A percentile compares a stretch with the other conserved stretches of the same genome.
Conservation (phyloP, 2,113 vertebrate species). For the Hemibates koningsi region DNA sequence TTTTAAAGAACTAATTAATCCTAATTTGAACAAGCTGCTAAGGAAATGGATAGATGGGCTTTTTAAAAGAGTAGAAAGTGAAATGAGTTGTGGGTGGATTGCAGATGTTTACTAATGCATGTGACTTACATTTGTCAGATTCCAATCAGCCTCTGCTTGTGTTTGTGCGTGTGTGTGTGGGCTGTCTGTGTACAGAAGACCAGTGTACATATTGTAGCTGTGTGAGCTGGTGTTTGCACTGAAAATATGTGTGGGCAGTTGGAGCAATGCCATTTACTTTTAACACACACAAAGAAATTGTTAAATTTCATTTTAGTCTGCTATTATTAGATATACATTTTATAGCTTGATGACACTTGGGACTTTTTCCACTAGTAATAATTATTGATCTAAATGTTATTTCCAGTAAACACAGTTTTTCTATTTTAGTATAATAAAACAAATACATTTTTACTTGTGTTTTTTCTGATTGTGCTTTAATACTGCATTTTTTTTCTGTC, state of each 20-base stretch:
- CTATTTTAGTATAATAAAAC: not conserved
- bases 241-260: not conserved
- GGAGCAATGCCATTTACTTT: not conserved
- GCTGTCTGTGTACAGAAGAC: slow-evolving; percentile 37
- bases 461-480: not conserved
- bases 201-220: slow-evolving; percentile 6
- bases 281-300: not conserved
- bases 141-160: slow-evolving; percentile 41
- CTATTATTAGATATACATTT: not conserved
- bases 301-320: not conserved
- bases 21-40: not conserved
- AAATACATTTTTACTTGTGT: not conserved
- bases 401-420: not conserved
- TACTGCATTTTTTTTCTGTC: not conserved
- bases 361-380: not conserved
- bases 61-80: not conserved
- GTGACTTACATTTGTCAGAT: slow-evolving; percentile 50
- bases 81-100: slow-evolving; percentile 32
- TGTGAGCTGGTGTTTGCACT: slow-evolving; percentile 10
- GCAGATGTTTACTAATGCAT: slow-evolving; percentile 43
- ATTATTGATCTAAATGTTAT: not conserved
- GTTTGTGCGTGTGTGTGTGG: not conserved
- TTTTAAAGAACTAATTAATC: not conserved
- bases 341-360: not conserved
- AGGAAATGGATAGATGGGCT: not conserved